A percentile compares a stretch with the other conserved stretches of the same genome.
Conservation (phyloP, 2,888 invertebrate species). For the Acleris emargana region DNA sequence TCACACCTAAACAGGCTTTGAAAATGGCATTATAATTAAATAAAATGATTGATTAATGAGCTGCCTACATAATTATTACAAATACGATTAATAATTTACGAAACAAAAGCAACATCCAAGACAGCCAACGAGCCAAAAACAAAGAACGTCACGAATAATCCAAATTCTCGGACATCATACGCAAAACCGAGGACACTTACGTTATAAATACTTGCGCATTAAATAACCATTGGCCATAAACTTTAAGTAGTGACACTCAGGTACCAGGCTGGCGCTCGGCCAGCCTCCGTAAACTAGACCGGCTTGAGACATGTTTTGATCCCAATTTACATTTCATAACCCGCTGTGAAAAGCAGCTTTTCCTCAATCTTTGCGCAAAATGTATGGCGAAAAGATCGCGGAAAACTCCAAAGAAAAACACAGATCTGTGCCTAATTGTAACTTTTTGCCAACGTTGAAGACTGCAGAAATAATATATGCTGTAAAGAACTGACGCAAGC, state of each 20-base stretch:
- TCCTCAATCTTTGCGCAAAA: background rate
- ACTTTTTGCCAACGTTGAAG: too few species aligned
- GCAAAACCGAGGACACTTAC: constrained; percentile 17
- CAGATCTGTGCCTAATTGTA: too few species aligned
- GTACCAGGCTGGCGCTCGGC: constrained; percentile 37
- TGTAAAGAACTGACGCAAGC: too few species aligned
- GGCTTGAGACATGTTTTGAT: constrained; percentile 52
- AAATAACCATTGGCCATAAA: constrained; percentile 29
- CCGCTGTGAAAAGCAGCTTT: constrained; percentile 26
- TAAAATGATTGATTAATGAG: too few species aligned
- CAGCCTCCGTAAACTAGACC: constrained; percentile 47
- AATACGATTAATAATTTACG: too few species aligned
- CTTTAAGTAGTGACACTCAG: constrained; percentile 34
- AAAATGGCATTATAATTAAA: too few species aligned
- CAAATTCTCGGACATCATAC: constrained; percentile 12
- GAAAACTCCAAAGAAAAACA: too few species aligned
- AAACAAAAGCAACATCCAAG: too few species aligned
- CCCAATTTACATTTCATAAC: constrained; percentile 42
- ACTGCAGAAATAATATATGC: too few species aligned
- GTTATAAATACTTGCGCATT: constrained; percentile 30
- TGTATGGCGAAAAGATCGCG: background rate
- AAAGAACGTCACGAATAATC: constrained; percentile 2
- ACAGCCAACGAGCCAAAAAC: background rate
- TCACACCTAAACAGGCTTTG: too few species aligned
- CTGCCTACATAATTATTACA: too few species aligned